Evolutionary conservation across 2,113 vertebrate genomes (phyloP).

Genomic region (Onychostruthus taczanowskii): DNA sequence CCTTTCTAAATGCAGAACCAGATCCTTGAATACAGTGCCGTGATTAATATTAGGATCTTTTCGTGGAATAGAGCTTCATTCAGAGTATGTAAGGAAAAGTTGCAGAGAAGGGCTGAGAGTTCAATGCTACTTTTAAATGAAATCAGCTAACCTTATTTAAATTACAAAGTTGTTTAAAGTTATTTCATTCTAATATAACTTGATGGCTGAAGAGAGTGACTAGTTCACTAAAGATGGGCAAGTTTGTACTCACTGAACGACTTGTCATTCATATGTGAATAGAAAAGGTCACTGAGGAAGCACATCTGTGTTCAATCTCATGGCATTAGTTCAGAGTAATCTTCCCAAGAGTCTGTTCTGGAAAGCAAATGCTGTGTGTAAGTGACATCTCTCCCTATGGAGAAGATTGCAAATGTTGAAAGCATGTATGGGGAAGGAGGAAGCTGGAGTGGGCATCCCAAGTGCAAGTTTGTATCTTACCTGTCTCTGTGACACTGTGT

Average conservation of each 20-base stretch:
- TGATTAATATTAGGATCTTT: slow-evolving; percentile 92
- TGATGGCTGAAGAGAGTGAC: not conserved
- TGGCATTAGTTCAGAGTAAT: not conserved
- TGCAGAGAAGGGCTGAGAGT: slow-evolving; percentile 72
- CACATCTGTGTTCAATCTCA: not conserved
- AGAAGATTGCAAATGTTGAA: not conserved
- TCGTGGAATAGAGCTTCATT: slow-evolving; percentile 90
- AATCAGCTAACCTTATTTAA: not conserved
- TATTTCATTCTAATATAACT: not conserved
- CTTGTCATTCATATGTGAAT: not conserved
- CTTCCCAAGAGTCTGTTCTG: not conserved
- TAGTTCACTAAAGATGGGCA: not conserved
- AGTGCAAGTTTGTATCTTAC: not conserved
- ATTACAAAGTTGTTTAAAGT: not conserved
- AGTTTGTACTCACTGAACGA: not conserved
- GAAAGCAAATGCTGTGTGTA: not conserved
- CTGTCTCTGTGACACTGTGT: not conserved
- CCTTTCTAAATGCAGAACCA: slow-evolving; percentile 92
- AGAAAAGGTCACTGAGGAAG: not conserved
- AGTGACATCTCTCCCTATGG: not conserved
- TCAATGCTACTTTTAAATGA: not conserved
- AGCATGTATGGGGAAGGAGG: too few relatives aligned
- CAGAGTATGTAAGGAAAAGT: slow-evolving; percentile 90
- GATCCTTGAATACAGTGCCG: slow-evolving; percentile 95
- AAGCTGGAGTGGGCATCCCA: not conserved